Evolutionary conservation across 1,140 invertebrate genomes (phyloP).

Genomic region (Drepana arcuata): DNA sequence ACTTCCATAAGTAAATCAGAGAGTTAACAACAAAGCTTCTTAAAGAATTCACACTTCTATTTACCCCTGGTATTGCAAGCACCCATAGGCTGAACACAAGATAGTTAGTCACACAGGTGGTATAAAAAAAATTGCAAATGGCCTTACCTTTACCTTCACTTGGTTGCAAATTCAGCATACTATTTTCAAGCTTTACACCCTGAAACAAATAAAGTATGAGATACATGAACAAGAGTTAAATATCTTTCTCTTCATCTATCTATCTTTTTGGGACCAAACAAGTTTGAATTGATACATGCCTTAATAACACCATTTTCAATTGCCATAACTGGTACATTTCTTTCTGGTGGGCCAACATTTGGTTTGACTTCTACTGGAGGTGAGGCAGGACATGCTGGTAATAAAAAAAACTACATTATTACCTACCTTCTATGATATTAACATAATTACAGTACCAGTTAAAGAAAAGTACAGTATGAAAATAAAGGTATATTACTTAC

Average conservation of each 20-base stretch:
- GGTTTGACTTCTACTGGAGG: conserved; percentile 9
- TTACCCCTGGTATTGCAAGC: no score
- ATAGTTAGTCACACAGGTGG: no score
- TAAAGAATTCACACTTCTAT: no score
- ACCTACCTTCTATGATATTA: neutral
- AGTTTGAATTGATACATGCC: conserved; percentile 16
- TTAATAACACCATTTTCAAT: conserved; percentile 66
- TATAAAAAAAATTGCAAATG: no score
- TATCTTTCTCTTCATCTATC: neutral
- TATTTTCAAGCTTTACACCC: neutral
- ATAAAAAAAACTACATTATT: conserved; percentile 8
- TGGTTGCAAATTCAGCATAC: no score
- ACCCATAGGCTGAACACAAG: no score
- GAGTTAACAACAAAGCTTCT: neutral
- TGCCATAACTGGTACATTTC: conserved; percentile 48
- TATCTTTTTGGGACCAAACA: neutral
- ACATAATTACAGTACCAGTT: neutral
- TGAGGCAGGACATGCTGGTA: conserved; percentile 18
- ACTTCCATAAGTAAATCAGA: neutral
- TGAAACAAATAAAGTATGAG: neutral
- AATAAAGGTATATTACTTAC: neutral
- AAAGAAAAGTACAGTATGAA: neutral
- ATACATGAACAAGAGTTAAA: neutral
- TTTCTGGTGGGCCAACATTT: conserved; percentile 21
- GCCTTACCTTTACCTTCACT: no score